Base-by-base conservation (phyloP, 2,797 vertebrate species). In the Astyanax mexicanus region DNA sequence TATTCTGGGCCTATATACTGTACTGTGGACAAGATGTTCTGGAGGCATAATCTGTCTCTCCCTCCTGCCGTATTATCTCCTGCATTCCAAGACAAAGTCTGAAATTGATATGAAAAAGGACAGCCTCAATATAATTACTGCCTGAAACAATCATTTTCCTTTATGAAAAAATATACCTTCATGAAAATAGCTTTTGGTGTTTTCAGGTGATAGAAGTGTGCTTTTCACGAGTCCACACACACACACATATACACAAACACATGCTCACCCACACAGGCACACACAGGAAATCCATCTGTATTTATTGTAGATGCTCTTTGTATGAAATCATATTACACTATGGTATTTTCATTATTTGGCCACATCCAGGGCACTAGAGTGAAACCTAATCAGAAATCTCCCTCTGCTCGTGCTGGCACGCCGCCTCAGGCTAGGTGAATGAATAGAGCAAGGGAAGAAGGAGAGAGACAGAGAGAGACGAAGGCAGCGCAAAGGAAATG, bases 361-460 rank as follows among this genome's bases (percentile, higher is more conserved):
- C 58, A 69, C 51, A 37, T 64, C 19, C 61, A 44, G 42, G 27
- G 62, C 45, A 45, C 37, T 7, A n/a, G 67, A 79, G 32, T 76
- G 51, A 75, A 78, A 78, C 60, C 76, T 82, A 81, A 82, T 82
- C 81, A 82, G 52, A 79, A 77, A 72, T 66, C 66, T 66, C 57
- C 35, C 11, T 67, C 38, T 37, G 38, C 32, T 21, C 69, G 27
- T 70, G 67, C 44, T 44, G 52, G 52, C n/a, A 13, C 35, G 45
- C 64, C 6, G 81, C 76, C 67, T 23, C 40, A 29, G 83, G 81
- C 81, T 60, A 70, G 3, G 72, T n/a, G 72, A 51, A 37, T 25
- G 40, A 73, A 68, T 66, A 42, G 45, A 57, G 42, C 11, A 45
- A 44, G 54, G 23, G 61, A 65, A 23, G 37, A 47, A 35, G 9